Base-by-base conservation (phyloP, 1,140 invertebrate species). In the Geopemphigus sp. region DNA sequence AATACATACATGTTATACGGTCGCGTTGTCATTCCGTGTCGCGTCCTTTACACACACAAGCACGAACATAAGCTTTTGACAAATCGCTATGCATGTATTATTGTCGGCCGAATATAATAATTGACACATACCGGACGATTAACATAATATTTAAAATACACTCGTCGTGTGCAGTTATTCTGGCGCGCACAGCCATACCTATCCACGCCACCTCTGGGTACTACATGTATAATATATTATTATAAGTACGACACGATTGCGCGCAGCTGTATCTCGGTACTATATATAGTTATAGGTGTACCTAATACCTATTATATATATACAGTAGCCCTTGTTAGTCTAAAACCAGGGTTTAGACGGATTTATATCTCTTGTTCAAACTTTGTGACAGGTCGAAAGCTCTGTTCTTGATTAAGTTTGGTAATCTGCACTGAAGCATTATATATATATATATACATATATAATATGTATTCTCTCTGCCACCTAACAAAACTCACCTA, bases 281-380 rank as follows among this genome's bases (percentile, higher is more conserved):
- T 45, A 45, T 45, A n/a, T 45, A 45, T 45, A 5, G 11, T 45
- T 45, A 45, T 45, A n/a, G n/a, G n/a, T n/a, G n/a, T n/a, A n/a
- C n/a, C n/a, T n/a, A n/a, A n/a, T 45, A 45, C n/a, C 11, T 45
- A 45, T 45, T 45, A 45, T 45, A 45, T 50, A 14, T 12, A 32
- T 15, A 19, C 29, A 17, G 61, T 32, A 45, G 63, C 45, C 12
- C 39, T 68, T 45, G 68, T 59, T 78, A 57, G 72, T 76, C 56
- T 76, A 78, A 78, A 78, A 57, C 74, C 57, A 22, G 56, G 57
- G 22, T 78, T 78, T 63, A 63, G 74, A 78, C 39, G 74, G 74
- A 78, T 78, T 78, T 78, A 78, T 78, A 47, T 61, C 22, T 76
- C 74, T 72, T 72, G 74, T 78, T 61, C 54, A 61, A 61, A 78